phyloP scores from a whole-genome alignment of 2,888 invertebrate genomes.

The Deroplatys truncata region DNA sequence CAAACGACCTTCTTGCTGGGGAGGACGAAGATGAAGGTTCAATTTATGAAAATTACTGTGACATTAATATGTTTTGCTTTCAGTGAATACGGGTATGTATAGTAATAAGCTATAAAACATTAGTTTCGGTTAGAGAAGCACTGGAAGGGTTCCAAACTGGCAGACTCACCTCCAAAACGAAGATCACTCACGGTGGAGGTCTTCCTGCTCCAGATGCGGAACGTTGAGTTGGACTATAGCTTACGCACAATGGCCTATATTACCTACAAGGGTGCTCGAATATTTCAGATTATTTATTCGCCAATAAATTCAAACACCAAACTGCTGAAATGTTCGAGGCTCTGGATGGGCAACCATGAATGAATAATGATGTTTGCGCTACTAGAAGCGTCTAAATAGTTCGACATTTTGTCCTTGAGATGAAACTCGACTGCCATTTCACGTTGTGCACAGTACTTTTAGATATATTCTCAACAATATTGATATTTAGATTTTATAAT shows the following conservation, averaged over 20 bases:
- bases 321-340: no score
- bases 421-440: no score
- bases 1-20: neutral
- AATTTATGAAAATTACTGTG: neutral
- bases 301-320: no score
- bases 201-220: neutral
- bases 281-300: neutral
- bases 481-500: no score
- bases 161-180: neutral
- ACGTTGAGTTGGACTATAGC: neutral
- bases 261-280: neutral
- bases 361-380: no score
- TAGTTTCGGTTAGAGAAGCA: neutral
- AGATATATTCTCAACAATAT: no score
- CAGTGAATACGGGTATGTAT: neutral
- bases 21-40: neutral
- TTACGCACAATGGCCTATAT: neutral
- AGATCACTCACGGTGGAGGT: neutral
- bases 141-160: neutral
- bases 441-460: no score
- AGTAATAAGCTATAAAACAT: neutral
- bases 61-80: neutral
- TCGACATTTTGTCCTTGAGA: no score
- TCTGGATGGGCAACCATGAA: no score
- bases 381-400: no score